Percentiles rank a stretch among this genome's conserved stretches.
Evolutionary conservation across 1,140 invertebrate genomes (phyloP).

Genomic region (Oncopeltus fasciatus): DNA sequence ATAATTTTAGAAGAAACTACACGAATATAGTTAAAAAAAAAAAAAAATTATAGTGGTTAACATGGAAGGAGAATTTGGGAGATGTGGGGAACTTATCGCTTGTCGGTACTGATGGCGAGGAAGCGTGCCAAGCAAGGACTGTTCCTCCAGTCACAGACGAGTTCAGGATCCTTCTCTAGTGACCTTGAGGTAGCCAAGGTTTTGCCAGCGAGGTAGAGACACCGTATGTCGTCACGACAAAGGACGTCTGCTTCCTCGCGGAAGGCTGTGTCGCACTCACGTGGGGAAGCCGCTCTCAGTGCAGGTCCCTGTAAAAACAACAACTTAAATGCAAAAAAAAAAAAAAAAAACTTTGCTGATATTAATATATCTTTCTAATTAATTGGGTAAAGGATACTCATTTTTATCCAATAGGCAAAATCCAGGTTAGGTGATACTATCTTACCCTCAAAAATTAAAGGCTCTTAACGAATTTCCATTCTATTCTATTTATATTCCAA

Average conservation of each 20-base stretch:
- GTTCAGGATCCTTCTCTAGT: constrained; percentile 2
- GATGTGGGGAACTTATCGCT: neutral
- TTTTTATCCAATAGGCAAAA: too few species aligned
- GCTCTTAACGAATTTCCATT: too few species aligned
- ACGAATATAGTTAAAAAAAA: too few species aligned
- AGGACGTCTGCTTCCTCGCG: constrained; percentile 3
- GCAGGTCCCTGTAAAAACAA: neutral
- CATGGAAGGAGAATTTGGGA: too few species aligned
- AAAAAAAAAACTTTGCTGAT: neutral
- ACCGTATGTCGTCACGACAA: constrained; percentile 15
- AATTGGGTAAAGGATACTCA: too few species aligned
- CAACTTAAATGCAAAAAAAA: neutral
- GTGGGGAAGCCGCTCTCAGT: constrained; percentile 4
- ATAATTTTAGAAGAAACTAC: too few species aligned
- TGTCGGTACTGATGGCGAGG: constrained; percentile 3
- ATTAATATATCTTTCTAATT: neutral
- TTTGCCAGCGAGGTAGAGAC: constrained; percentile 11
- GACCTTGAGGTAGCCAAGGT: constrained; percentile 1
- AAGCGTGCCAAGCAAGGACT: constrained; percentile 17
- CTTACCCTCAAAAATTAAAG: too few species aligned
- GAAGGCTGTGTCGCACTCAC: constrained; percentile 17
- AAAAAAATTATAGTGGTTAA: too few species aligned
- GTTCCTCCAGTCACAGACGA: constrained; percentile 15
- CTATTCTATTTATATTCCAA: too few species aligned
- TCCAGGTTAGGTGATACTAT: too few species aligned